Evolutionary conservation across 2,888 invertebrate species (phyloP).

Genomic region (Chrysina gloriosa): DNA sequence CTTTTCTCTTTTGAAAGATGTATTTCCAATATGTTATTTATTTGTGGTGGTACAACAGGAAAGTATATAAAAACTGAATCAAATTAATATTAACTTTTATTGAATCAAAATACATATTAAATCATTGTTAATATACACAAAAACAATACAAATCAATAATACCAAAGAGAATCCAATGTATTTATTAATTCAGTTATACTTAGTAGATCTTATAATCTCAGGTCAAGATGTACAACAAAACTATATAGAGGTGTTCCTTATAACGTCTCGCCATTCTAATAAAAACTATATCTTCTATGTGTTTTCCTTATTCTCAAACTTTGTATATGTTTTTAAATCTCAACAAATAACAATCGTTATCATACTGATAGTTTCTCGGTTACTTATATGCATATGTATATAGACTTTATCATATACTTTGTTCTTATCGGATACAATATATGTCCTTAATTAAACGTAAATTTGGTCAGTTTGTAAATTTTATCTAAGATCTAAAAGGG

Average conservation of each 20-base stretch:
- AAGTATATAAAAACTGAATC: not conserved
- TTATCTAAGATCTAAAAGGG: constrained; percentile 48
- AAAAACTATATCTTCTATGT: constrained; percentile 17
- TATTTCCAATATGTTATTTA: no score
- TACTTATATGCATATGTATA: constrained; percentile 19
- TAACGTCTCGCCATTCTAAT: constrained; percentile 19
- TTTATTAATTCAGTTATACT: constrained; percentile 1
- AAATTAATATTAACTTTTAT: constrained; percentile 26
- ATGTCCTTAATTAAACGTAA: constrained; percentile 42
- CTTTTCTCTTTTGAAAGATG: no score
- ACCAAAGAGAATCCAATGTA: constrained; percentile 18
- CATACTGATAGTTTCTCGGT: constrained; percentile 16
- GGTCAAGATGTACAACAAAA: not conserved
- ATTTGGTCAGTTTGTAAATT: constrained; percentile 50
- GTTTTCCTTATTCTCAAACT: constrained; percentile 4
- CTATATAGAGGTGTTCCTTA: not conserved
- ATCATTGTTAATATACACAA: constrained; percentile 38
- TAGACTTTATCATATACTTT: constrained; percentile 22
- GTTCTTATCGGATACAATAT: constrained; percentile 31
- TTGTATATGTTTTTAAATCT: constrained; percentile 16
- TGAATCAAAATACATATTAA: constrained; percentile 33
- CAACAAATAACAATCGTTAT: constrained; percentile 33
- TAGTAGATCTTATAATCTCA: not conserved
- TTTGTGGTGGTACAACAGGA: no score
- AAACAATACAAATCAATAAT: constrained; percentile 32